phyloP scores from a whole-genome alignment of 2,113 vertebrate genomes.

The Eidolon helvum region DNA sequence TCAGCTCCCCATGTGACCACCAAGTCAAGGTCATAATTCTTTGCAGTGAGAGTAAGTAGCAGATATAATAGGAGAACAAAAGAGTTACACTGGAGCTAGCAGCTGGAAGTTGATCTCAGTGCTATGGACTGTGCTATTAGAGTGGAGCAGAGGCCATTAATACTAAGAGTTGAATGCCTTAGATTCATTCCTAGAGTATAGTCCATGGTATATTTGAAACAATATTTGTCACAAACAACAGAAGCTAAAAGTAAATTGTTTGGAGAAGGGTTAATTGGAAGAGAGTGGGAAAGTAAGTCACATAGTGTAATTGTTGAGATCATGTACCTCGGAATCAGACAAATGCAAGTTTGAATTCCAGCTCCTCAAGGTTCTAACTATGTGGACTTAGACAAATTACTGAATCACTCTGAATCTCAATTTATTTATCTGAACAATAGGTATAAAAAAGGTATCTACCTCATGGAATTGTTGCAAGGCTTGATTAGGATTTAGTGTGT shows the following conservation, averaged over 20 bases:
- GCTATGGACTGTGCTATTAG: not conserved
- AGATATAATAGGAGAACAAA: not conserved
- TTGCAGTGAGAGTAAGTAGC: not conserved
- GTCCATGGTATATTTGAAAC: not conserved
- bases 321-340: not conserved
- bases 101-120: not conserved
- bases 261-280: not conserved
- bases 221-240: not conserved
- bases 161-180: not conserved
- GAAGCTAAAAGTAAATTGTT: not conserved
- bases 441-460: not conserved
- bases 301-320: not conserved
- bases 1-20: not conserved
- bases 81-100: not conserved
- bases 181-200: not conserved
- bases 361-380: not conserved
- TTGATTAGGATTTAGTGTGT: not conserved
- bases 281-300: not conserved
- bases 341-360: not conserved
- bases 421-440: not conserved
- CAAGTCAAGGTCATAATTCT: not conserved
- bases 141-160: not conserved
- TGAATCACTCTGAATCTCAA: not conserved
- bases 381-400: not conserved
- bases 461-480: not conserved